These are phyloP conservation scores for Pseudopodoces humilis DNA, from an alignment of 2,113 vertebrate genomes.

Conservation along the genomic window DNA sequence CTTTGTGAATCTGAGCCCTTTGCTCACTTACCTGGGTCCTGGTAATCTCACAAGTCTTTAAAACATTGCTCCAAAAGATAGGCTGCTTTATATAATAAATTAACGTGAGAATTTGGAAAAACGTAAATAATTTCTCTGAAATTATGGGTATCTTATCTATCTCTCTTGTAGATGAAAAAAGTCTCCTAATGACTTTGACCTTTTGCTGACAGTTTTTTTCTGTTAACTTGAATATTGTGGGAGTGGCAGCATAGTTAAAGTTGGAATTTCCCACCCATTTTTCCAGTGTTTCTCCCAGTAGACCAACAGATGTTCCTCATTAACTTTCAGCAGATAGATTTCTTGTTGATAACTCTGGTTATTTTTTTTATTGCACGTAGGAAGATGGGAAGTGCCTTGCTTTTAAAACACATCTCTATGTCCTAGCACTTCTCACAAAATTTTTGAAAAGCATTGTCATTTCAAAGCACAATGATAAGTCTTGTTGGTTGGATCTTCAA, in stretches of 20 bases:
- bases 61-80: neutral
- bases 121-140: slow-evolving; percentile 5
- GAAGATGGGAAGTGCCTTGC: neutral
- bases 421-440: neutral
- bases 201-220: slow-evolving; percentile 43
- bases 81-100: neutral
- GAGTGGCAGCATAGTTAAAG: slow-evolving; percentile 53
- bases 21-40: neutral
- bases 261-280: slow-evolving; percentile 67
- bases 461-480: neutral
- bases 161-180: slow-evolving; percentile 14
- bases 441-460: neutral
- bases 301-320: slow-evolving; percentile 59
- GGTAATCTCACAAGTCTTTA: neutral
- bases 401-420: neutral
- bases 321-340: slow-evolving; percentile 47
- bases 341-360: slow-evolving; percentile 34
- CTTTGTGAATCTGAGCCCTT: neutral
- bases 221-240: slow-evolving; percentile 43
- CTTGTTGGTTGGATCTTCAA: neutral
- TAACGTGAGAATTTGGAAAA: neutral
- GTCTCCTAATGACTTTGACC: slow-evolving; percentile 40
- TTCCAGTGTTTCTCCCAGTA: slow-evolving; percentile 3
- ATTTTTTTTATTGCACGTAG: neutral
- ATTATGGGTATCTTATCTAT: slow-evolving; percentile 33